A percentile compares a stretch with the other conserved stretches of the same genome.
Conservation (phyloP, 2,888 invertebrate genomes). For the Choreutis nemorana region DNA sequence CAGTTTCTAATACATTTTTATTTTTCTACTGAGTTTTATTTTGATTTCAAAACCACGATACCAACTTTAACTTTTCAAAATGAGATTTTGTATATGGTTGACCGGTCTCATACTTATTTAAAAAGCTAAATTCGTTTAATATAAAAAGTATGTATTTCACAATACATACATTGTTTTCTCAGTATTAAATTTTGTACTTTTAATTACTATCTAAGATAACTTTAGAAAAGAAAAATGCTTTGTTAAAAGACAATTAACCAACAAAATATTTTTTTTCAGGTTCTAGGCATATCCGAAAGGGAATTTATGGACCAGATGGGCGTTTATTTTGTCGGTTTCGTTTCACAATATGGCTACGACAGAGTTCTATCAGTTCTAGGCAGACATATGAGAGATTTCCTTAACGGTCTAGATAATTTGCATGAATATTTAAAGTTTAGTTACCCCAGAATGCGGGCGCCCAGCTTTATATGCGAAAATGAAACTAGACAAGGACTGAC, state of each 20-base stretch:
- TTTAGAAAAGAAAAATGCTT: too few relatives aligned
- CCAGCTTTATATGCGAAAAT: constrained; percentile 96
- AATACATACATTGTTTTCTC: too few relatives aligned
- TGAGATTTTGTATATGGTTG: too few relatives aligned
- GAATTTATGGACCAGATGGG: constrained; percentile 96
- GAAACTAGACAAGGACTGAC: constrained; percentile 92
- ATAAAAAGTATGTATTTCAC: too few relatives aligned
- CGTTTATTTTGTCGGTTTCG: constrained; percentile 91
- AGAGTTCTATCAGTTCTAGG: constrained; percentile 89
- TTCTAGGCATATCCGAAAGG: constrained; percentile 84
- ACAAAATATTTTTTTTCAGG: constrained; percentile 57
- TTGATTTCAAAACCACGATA: too few relatives aligned
- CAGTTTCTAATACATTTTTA: too few relatives aligned
- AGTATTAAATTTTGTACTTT: too few relatives aligned
- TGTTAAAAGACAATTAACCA: background rate
- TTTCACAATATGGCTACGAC: constrained; percentile 95
- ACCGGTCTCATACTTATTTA: too few relatives aligned
- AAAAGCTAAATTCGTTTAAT: too few relatives aligned
- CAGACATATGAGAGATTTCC: constrained; percentile 93
- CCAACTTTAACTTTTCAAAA: too few relatives aligned
- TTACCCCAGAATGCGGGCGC: constrained; percentile 88
- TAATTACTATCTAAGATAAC: too few relatives aligned
- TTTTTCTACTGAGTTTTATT: too few relatives aligned
- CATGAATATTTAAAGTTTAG: constrained; percentile 98
- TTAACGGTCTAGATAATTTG: constrained; percentile 94